Percentiles rank a stretch among this genome's conserved stretches.
These are phyloP conservation scores for Isaurus tuberculatus DNA, from an alignment of 92 coral and sea anemone genomes.

Conservation along the genomic window DNA sequence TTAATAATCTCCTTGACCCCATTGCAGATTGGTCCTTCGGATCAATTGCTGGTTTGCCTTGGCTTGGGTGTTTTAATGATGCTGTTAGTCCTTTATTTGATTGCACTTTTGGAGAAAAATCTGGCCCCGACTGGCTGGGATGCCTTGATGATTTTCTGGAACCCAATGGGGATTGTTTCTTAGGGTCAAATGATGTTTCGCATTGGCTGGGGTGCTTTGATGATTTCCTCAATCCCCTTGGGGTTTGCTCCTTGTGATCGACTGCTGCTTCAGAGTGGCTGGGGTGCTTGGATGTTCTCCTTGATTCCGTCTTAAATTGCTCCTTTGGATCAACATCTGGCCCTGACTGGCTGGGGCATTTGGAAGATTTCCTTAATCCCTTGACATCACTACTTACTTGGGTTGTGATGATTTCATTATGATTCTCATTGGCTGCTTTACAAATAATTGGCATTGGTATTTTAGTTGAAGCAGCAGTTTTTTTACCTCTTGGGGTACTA, in stretches of 20 bases:
- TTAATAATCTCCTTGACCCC: no score
- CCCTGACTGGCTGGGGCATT: no score
- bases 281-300: neutral
- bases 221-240: no score
- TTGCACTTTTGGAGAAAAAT: neutral
- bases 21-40: no score
- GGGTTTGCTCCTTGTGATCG: no score
- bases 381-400: neutral
- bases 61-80: neutral
- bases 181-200: no score
- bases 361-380: no score
- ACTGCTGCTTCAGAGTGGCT: neutral
- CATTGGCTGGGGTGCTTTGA: no score
- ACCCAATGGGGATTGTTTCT: no score
- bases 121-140: no score
- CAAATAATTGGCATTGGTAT: neutral
- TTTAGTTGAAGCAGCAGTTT: neutral
- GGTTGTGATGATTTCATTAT: neutral
- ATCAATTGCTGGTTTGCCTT: neutral
- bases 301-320: neutral
- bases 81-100: neutral
- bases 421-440: neutral
- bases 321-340: neutral
- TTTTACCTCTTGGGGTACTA: neutral
- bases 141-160: no score